Percentiles rank a stretch among this genome's conserved stretches.
Evolutionary conservation across 2,797 vertebrate genomes (phyloP).

Genomic region (Falco berigora): DNA sequence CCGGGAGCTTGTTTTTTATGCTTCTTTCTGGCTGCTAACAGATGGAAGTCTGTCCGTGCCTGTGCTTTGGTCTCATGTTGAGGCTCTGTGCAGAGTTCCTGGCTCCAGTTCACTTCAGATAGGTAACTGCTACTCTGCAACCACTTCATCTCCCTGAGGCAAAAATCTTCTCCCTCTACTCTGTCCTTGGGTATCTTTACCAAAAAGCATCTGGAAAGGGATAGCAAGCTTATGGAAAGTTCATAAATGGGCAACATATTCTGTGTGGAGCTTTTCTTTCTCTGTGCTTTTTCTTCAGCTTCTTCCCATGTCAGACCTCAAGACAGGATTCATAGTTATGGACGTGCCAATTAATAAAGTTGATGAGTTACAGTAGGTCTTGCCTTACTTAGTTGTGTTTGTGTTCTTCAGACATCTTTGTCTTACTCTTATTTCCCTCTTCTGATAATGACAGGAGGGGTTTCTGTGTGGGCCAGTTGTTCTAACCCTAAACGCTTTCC

Average conservation of each 20-base stretch:
- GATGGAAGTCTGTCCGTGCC: not conserved
- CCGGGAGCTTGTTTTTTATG: not conserved
- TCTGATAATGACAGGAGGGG: not conserved
- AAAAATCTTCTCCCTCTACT: not conserved
- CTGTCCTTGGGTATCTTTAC: not conserved
- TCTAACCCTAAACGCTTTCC: constrained; percentile 5
- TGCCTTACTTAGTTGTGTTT: not conserved
- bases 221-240: not conserved
- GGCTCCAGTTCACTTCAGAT: rapidly evolving
- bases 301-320: not conserved
- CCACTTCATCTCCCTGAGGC: not conserved
- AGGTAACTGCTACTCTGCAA: not conserved
- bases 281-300: not conserved
- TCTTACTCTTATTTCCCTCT: not conserved
- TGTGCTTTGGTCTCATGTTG: not conserved
- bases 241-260: not conserved
- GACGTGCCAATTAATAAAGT: not conserved
- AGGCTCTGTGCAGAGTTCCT: not conserved
- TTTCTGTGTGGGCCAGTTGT: constrained; percentile 22
- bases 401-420: not conserved
- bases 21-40: not conserved
- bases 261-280: not conserved
- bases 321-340: not conserved
- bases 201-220: not conserved
- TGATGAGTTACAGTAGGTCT: not conserved